Evolutionary conservation across 1,140 invertebrate genomes (phyloP), one percentile per base, ranked within the genome.

Genomic region (Pseudomyrmex concolor): DNA sequence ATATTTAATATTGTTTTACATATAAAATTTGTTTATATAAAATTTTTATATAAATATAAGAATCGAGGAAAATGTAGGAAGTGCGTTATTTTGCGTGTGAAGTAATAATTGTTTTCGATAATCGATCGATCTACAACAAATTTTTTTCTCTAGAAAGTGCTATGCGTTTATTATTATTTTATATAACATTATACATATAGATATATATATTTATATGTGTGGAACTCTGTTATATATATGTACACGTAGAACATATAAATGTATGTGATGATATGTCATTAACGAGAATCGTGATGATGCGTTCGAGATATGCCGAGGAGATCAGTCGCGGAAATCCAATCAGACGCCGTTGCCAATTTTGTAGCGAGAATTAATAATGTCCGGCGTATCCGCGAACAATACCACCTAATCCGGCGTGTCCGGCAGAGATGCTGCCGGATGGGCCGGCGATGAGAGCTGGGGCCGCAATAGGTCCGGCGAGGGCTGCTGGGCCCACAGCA

Each of bases 381-480:
- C 71, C 86, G 54, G 70, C 85, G 55, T 72, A 85, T 66, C 89
- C 91, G 8, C 89, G 90, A 57, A 90, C 62, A 15, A 92, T 86
- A 50, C 89, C 86, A 50, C 93, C 93, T 2, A 88, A 89, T 59
- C 90, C 90, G 2, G 86, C 91, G 34, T 83, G 71, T 25, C 93
- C 93, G 17, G 93, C 89, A 5, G 91, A 62, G 78, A 94, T 94
- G 82, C 90, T 91, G 34, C 93, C 94, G 8, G 94, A 93, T 25
- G 94, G 94, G 22, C 93, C 94, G n/a, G 91, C 91, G 22, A 94
- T 92, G 1, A 94, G 63, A 19, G 93, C 92, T 9, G 93, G 93
- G 0, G 92, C 91, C 7, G 93, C 86, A 19, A 92, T 45, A 5
- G 94, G 93, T 1, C 94, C 94, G 12, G 92, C 83, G 4, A 94